Percentiles rank a stretch among this genome's conserved stretches.
Evolutionary conservation across 2,888 invertebrate genomes (phyloP).

Genomic region (Steromphala cineraria): DNA sequence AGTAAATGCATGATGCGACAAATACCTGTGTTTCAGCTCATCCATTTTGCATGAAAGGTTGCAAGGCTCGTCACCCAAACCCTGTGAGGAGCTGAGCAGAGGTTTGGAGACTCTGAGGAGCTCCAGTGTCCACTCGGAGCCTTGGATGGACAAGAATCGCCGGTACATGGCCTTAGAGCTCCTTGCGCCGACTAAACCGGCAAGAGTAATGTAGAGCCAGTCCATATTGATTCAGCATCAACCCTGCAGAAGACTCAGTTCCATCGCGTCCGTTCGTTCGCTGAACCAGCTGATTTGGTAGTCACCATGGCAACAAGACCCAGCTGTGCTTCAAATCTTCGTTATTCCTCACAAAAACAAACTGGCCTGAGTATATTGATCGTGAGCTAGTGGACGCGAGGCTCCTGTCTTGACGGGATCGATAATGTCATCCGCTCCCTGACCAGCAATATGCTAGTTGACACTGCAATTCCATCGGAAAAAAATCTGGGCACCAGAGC

Average conservation of each 20-base stretch:
- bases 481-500: not conserved
- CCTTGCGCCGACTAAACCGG: not conserved
- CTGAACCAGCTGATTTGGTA: constrained; percentile 22
- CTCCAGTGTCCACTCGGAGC: not conserved
- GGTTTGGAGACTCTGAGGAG: not conserved
- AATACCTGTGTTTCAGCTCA: not conserved
- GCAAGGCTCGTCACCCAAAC: too few species aligned
- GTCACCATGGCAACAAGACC: constrained; percentile 28
- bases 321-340: constrained; percentile 28
- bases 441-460: constrained; percentile 10
- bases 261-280: constrained; percentile 3
- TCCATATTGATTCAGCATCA: constrained; percentile 7
- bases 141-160: not conserved
- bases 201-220: not conserved
- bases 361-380: constrained; percentile 15
- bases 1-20: not conserved
- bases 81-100: not conserved
- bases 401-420: constrained; percentile 7
- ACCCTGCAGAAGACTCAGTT: not conserved
- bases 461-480: constrained; percentile 2
- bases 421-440: constrained; percentile 13
- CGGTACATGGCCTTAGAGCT: not conserved
- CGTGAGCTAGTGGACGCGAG: not conserved
- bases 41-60: not conserved
- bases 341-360: constrained; percentile 24